Conservation (phyloP, 2,113 vertebrate species). For the Toxotes chatareus region DNA sequence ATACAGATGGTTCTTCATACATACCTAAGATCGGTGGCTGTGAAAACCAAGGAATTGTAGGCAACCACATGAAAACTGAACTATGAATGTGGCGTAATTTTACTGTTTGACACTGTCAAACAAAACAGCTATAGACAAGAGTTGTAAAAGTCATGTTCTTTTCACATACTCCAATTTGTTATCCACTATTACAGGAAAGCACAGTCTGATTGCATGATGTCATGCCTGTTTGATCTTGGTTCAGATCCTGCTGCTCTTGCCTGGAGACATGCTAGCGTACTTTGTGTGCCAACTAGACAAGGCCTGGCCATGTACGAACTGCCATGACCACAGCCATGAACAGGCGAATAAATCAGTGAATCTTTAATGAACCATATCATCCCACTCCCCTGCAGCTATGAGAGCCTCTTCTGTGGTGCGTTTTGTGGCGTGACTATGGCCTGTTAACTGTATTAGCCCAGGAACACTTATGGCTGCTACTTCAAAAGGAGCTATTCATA, state of each 20-base stretch:
- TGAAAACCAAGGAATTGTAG: not conserved
- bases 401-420: slow-evolving; percentile 59
- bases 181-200: slow-evolving; percentile 33
- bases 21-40: not conserved
- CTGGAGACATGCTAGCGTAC: slow-evolving; percentile 56
- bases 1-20: slow-evolving; percentile 1
- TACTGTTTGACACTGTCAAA: not conserved
- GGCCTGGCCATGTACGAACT: slow-evolving; percentile 53
- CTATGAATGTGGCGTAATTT: not conserved
- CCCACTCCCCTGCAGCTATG: slow-evolving; percentile 53
- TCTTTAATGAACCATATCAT: slow-evolving; percentile 72
- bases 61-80: not conserved
- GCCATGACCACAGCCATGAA: slow-evolving; percentile 55
- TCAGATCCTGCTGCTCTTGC: slow-evolving; percentile 51
- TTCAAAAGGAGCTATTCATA: slow-evolving; percentile 71
- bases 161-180: slow-evolving; percentile 24
- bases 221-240: slow-evolving; percentile 58
- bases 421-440: slow-evolving; percentile 66
- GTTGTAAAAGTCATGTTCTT: slow-evolving; percentile 26
- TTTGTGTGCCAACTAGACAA: slow-evolving; percentile 58
- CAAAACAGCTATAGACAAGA: not conserved
- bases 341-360: slow-evolving; percentile 65
- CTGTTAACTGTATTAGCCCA: slow-evolving; percentile 69
- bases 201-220: slow-evolving; percentile 55
- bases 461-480: slow-evolving; percentile 47